Evolutionary conservation across 2,888 invertebrate genomes (phyloP).

Genomic region (Trichacis sp.): DNA sequence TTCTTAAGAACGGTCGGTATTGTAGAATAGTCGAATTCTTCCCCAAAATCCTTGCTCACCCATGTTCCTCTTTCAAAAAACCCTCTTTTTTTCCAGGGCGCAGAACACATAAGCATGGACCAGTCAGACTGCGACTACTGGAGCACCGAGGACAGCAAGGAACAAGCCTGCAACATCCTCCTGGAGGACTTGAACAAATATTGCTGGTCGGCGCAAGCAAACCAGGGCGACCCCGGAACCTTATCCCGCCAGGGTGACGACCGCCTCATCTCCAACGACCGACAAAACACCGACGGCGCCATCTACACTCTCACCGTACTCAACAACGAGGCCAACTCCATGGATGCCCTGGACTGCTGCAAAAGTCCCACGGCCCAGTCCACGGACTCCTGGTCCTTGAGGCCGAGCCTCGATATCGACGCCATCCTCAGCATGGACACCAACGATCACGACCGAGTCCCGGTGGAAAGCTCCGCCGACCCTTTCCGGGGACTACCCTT

Average conservation of each 20-base stretch:
- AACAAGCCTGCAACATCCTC: slow-evolving; percentile 68
- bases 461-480: slow-evolving; percentile 70
- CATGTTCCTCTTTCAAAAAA: not conserved
- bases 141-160: slow-evolving; percentile 70
- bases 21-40: too few relatives aligned
- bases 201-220: slow-evolving; percentile 74
- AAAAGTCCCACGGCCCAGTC: slow-evolving; percentile 71
- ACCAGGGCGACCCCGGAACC: slow-evolving; percentile 70
- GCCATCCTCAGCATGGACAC: slow-evolving; percentile 82
- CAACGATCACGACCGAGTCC: slow-evolving; percentile 72
- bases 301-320: slow-evolving; percentile 90
- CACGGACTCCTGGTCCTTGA: slow-evolving; percentile 76
- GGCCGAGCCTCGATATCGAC: slow-evolving; percentile 82
- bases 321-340: slow-evolving; percentile 75
- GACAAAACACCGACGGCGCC: slow-evolving; percentile 73
- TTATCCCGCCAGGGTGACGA: slow-evolving; percentile 70
- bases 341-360: slow-evolving; percentile 65
- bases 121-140: slow-evolving; percentile 79
- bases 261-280: slow-evolving; percentile 66
- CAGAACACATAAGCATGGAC: slow-evolving; percentile 70
- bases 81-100: slow-evolving; percentile 47
- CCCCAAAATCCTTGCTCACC: too few relatives aligned
- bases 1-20: too few relatives aligned
- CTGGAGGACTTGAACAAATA: slow-evolving; percentile 88
- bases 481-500: slow-evolving; percentile 47